Evolutionary conservation across 2,797 vertebrate species (phyloP), one percentile per base, ranked within the genome.

Genomic region (Pampus argenteus): DNA sequence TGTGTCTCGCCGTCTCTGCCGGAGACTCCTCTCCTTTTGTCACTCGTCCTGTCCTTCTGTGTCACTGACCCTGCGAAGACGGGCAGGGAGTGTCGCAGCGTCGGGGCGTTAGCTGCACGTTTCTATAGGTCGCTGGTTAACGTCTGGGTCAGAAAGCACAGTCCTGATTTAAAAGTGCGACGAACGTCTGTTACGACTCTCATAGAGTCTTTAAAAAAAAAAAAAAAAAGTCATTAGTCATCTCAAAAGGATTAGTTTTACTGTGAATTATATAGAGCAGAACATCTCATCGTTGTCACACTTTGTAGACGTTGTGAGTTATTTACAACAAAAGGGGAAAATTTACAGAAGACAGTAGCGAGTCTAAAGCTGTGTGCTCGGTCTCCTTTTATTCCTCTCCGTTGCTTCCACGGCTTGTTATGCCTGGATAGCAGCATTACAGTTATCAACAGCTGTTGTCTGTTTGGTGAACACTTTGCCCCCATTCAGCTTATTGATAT

Each of bases 401-500:
- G 11, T 54, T 38, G 61, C 76, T 34, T 51, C 68, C 56, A 15
- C 44, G 71, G 74, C 76, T 74, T 73, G 67, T 86, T 72, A 48
- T 68, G 76, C 54, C 79, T 66, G 81, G 75, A 82, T 58, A 71
- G 81, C 76, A 48, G 79, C 49, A 48, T 76, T 70, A 57, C 69
- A 66, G 79, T 85, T 78, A 68, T 86, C 85, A 71, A 71, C 82
- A 86, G 91, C 91, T 88, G 82, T 80, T 83, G 78, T 77, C 78
- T 83, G 88, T 80, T 83, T 74, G 72, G 79, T 60, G 74, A 83
- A 69, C 65, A 69, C 79, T 76, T 84, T 42, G 68, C 83, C 72
- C 67, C 74, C 72, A 66, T 85, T 84, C 71, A 62, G 74, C 72
- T 81, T 86, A 82, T 85, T 91, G 82, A 86, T 83, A 80, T 54